Conservation (phyloP, 1,140 invertebrate genomes). For the Eriosoma lanigerum region DNA sequence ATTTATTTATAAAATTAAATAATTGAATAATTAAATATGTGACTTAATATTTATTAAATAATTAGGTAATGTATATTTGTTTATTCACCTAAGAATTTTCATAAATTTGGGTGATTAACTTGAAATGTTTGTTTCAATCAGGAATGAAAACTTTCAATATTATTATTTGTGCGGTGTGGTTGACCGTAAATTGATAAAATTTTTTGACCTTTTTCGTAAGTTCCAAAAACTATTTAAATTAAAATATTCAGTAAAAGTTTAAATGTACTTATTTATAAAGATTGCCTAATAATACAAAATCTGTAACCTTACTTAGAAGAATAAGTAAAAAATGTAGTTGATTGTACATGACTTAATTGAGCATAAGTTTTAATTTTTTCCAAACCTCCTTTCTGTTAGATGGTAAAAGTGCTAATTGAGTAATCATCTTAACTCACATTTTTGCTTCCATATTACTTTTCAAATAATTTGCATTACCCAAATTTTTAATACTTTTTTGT, state of each 20-base stretch:
- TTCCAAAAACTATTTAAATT: neutral
- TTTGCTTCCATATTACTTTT: neutral
- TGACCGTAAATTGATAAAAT: neutral
- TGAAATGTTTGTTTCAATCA: neutral
- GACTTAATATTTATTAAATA: no score
- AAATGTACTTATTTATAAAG: neutral
- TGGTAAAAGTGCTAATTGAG: neutral
- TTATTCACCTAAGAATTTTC: neutral
- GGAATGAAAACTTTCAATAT: neutral
- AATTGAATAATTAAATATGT: no score
- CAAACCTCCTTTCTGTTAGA: neutral
- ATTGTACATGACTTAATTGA: neutral
- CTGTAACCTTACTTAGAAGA: neutral
- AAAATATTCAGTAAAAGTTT: neutral
- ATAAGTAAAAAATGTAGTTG: neutral
- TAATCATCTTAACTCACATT: neutral
- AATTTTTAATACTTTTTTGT: slow-evolving; percentile 8
- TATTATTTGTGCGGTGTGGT: neutral
- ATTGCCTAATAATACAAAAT: neutral
- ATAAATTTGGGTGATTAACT: neutral
- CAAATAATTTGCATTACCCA: neutral
- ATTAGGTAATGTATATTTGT: neutral
- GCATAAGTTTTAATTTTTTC: neutral
- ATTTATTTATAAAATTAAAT: neutral
- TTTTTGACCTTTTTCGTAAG: neutral